Evolutionary conservation across 2,888 invertebrate species (phyloP), one percentile per base, ranked within the genome.

Genomic region (Meandrusa payeni): DNA sequence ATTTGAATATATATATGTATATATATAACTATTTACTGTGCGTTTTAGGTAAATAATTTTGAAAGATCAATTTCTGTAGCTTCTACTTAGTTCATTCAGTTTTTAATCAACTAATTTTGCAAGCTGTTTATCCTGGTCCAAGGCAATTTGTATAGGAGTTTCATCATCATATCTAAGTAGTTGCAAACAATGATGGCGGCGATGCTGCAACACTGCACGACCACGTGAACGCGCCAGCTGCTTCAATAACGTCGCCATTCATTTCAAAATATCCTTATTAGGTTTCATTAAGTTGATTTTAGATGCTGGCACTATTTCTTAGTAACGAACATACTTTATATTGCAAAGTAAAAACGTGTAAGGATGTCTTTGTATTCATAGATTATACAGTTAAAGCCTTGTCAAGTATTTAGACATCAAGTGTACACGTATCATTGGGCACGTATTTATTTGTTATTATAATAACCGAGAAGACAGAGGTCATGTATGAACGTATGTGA

Each of bases 111-210:
- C n/a, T 10, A 29, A 19, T 41, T 19, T 7, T 17, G 5, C 19
- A 20, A 26, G 28, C 11, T 22, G 12, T 41, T 41, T 41, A 41
- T 40, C 40, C 40, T 32, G 17, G 10, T 19, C 24, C 19, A 32
- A 37, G 42, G 31, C 20, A 19, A 37, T 31, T 31, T 37, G 7
- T 17, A 9, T 19, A 20, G n/a, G 5, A 23, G 7, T 43, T 43
- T 24, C 42, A 31, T 43, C 42, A 37, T 32, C 26, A 20, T 1
- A 43, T 37, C 37, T 31, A 26, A 32, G 31, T 37, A 17, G 23
- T 29, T 24, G 26, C 13, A 32, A 43, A 24, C 42, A 43, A 37
- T 37, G 26, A 11, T 20, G 19, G 6, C 42, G 15, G 19, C 12
- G 12, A 31, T 31, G 31, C 26, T 31, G 37, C 37, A 43, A 42